Evolutionary conservation across 2,113 vertebrate genomes (phyloP).

Genomic region (Antennarius striatus): DNA sequence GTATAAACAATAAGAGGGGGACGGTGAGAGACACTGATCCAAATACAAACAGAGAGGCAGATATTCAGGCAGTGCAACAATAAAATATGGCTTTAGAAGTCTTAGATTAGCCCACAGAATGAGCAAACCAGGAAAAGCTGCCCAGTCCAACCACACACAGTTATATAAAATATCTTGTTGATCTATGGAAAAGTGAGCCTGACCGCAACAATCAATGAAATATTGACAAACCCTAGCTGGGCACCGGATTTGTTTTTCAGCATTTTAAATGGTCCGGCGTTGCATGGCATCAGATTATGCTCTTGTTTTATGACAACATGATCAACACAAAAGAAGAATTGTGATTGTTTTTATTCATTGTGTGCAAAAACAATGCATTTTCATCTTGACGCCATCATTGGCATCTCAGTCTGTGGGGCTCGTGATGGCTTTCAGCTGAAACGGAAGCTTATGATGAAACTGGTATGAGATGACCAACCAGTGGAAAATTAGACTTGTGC

Average conservation of each 20-base stretch:
- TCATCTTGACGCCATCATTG: too few relatives aligned
- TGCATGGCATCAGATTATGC: constrained; percentile 2
- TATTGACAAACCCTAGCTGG: constrained; percentile 47
- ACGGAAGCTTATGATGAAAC: too few relatives aligned
- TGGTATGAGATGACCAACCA: too few relatives aligned
- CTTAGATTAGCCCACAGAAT: constrained; percentile 8
- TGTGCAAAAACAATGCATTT: too few relatives aligned
- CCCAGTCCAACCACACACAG: constrained; percentile 32
- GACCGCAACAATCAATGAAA: constrained; percentile 46
- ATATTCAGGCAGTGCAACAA: constrained; percentile 30
- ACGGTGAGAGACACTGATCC: constrained; percentile 32
- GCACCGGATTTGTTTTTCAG: constrained; percentile 30
- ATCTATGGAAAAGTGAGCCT: constrained; percentile 62
- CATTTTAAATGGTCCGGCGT: not conserved
- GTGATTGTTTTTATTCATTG: too few relatives aligned
- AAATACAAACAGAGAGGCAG: constrained; percentile 28
- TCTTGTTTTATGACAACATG: not conserved
- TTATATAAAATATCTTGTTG: constrained; percentile 65
- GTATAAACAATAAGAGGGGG: constrained; percentile 29
- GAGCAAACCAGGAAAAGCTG: constrained; percentile 18
- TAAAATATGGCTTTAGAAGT: constrained; percentile 13
- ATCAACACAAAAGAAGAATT: too few relatives aligned
- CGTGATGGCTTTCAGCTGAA: too few relatives aligned
- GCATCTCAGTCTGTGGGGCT: too few relatives aligned
- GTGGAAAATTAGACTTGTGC: too few relatives aligned